Percentiles rank a stretch among this genome's conserved stretches.
Evolutionary conservation across 2,888 invertebrate species (phyloP).

Genomic region (Xestobium rufovillosum): DNA sequence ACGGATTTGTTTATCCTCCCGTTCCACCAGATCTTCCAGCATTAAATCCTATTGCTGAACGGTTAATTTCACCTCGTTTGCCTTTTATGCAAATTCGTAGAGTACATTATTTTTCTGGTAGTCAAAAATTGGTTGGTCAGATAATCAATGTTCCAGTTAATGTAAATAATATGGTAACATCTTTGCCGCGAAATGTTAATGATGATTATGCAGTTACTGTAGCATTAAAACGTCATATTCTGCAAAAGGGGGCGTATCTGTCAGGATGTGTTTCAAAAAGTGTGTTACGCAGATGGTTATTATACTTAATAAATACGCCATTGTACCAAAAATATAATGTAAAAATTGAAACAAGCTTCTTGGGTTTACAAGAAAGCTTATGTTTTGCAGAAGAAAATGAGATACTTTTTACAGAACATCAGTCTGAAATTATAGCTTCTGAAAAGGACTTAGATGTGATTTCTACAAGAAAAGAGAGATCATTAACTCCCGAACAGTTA

Average conservation of each 20-base stretch:
- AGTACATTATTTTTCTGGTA: slow-evolving; percentile 12
- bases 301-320: no score
- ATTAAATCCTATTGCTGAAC: slow-evolving; percentile 11
- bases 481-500: no score
- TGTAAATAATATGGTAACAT: slow-evolving; percentile 5
- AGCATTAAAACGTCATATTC: no score
- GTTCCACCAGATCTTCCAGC: slow-evolving; percentile 12
- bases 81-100: slow-evolving; percentile 14
- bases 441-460: no score
- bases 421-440: background rate
- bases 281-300: background rate
- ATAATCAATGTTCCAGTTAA: slow-evolving; percentile 4
- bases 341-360: no score
- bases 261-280: no score
- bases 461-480: no score
- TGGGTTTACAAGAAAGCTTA: no score
- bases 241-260: no score
- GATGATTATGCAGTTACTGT: slow-evolving; percentile 5
- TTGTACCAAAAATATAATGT: slow-evolving; percentile 5
- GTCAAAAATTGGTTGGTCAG: slow-evolving; percentile 1
- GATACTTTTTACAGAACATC: no score
- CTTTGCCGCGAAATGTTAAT: slow-evolving; percentile 2
- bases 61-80: slow-evolving; percentile 13
- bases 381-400: no score
- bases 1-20: slow-evolving; percentile 13